phyloP scores from a whole-genome alignment of 2,797 vertebrate genomes.

The Lophotriccus pileatus region DNA sequence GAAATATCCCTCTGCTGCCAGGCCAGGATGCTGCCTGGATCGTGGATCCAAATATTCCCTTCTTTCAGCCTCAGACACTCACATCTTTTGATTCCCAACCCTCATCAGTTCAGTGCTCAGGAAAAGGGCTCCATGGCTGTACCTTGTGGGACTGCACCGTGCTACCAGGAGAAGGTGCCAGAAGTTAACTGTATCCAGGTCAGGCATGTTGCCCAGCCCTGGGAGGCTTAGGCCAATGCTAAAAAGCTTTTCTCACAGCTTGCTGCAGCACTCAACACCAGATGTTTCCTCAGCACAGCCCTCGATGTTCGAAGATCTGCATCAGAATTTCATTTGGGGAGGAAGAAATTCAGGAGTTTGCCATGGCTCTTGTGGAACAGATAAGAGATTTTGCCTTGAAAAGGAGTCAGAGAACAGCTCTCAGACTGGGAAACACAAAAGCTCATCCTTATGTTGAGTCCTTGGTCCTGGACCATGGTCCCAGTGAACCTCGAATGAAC shows the following conservation, averaged over 20 bases:
- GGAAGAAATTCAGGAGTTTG: not conserved
- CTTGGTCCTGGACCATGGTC: not conserved
- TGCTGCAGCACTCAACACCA: not conserved
- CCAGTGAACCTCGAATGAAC: not conserved
- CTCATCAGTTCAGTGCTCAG: not conserved
- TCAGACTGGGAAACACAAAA: not conserved
- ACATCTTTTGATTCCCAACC: not conserved
- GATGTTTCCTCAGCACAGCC: not conserved
- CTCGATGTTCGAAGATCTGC: not conserved
- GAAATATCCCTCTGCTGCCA: constrained; percentile 48
- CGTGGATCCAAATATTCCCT: not conserved
- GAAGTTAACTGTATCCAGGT: not conserved
- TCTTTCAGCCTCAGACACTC: not conserved
- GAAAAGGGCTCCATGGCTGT: not conserved
- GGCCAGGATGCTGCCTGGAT: constrained; percentile 45
- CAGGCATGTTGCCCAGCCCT: not conserved
- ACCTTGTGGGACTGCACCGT: not conserved
- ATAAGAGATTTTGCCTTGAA: not conserved
- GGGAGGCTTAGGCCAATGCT: not conserved
- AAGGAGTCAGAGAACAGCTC: not conserved
- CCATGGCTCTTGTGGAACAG: not conserved
- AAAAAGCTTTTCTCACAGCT: not conserved
- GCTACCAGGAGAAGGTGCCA: not conserved
- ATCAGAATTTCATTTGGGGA: not conserved
- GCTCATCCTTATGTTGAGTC: not conserved